Base-by-base conservation (phyloP, 2,797 vertebrate species). In the Vireo griseus region DNA sequence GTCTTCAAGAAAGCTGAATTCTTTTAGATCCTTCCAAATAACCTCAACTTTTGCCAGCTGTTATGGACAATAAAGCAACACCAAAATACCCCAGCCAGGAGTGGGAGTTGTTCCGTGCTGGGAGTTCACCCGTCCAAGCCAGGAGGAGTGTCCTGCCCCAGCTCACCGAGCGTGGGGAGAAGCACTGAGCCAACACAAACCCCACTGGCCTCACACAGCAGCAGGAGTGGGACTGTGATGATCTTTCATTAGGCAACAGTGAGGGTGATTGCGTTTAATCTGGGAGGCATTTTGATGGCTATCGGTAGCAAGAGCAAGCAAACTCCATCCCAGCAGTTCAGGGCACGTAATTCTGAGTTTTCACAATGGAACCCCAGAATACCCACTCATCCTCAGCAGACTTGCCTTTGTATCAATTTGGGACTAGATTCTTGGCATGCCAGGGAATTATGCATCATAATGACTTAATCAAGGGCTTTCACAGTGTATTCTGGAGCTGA, bases 401-500 rank as follows among this genome's bases (percentile, higher is more conserved):
- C 75, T 72, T 91, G 93, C 78, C 82, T 96, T 92, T 94, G 66
- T 91, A 78, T 84, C 85, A 86, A 18, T 91, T 22, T 92, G 87
- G 68, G 92, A 73, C 54, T 31, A 89, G 94, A 94, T 96, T 94
- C 89, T 92, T 96, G 89, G 77, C 86, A 73, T 95, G 83, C 92
- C 80, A 59, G 80, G 88, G 86, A 92, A 84, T 89, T 90, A 91
- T 55, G 84, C 81, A 82, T 88, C 61, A 48, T 91, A 91, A 93
- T 94, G 92, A 90, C 82, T 94, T 95, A 86, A 93, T 91, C 89
- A 78, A 90, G 72, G 81, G 92, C 78, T 96, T 91, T 96, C 72
- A 72, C 31, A 69, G 72, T 75, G 63, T 83, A 66, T 92, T 92
- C 88, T 75, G 79, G 87, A 75, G 54, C 57, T 1, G 44, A 92